Evolutionary conservation across 2,797 vertebrate genomes (phyloP).

Genomic region (Philypnodon macrostomus): DNA sequence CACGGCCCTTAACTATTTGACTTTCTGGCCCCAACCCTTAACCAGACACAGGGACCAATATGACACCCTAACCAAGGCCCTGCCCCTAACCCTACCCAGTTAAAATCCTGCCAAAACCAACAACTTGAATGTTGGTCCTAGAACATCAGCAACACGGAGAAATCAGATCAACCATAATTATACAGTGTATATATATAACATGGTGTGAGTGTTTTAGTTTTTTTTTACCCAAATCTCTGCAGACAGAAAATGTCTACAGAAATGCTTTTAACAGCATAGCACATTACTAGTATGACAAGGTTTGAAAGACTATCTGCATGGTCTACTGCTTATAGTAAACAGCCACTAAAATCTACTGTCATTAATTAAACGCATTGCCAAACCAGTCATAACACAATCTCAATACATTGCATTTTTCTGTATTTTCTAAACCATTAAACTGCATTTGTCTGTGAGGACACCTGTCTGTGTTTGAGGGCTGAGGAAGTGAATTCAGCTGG

Average conservation of each 20-base stretch:
- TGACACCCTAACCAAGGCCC: too few species aligned
- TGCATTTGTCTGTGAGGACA: conserved; percentile 15
- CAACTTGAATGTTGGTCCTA: too few species aligned
- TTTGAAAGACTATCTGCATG: neutral
- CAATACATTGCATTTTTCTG: neutral
- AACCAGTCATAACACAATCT: conserved; percentile 12
- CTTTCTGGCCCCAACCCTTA: too few species aligned
- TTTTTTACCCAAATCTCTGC: conserved; percentile 25
- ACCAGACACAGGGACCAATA: too few species aligned
- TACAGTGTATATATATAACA: too few species aligned
- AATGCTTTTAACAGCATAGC: neutral
- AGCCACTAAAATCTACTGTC: conserved; percentile 17
- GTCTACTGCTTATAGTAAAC: neutral
- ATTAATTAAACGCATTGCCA: conserved; percentile 22
- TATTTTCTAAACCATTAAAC: conserved; percentile 2
- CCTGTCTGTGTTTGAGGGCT: conserved; percentile 18
- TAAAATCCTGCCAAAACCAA: too few species aligned
- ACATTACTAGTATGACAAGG: conserved; percentile 8
- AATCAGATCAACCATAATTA: too few species aligned
- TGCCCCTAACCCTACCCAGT: too few species aligned
- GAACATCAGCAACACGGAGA: too few species aligned
- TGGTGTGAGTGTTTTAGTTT: too few species aligned
- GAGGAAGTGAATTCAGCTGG: conserved; percentile 33
- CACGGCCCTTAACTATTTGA: too few species aligned
- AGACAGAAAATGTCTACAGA: conserved; percentile 14